Percentiles rank a stretch among this genome's conserved stretches.
Conservation (phyloP, 2,113 vertebrate genomes). For the Vicugna pacos region DNA sequence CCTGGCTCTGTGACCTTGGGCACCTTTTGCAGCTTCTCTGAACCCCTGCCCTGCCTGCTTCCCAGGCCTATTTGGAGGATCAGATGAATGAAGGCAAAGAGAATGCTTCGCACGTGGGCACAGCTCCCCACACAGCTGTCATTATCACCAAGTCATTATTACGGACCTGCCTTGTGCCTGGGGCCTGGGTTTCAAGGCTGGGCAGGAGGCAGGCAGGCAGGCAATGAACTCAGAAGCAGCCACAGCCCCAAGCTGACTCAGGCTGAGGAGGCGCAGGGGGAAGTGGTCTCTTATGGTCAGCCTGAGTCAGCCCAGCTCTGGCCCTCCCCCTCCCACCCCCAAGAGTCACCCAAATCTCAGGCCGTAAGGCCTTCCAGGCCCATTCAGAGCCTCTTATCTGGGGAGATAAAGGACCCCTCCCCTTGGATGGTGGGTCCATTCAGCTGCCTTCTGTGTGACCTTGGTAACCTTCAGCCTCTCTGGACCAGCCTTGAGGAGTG, state of each 20-base stretch:
- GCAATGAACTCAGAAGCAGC: slow-evolving; percentile 66
- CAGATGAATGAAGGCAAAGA: slow-evolving; percentile 51
- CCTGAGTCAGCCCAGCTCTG: not conserved
- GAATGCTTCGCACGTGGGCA: slow-evolving; percentile 9
- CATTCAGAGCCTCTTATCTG: slow-evolving; percentile 51
- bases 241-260: slow-evolving; percentile 67
- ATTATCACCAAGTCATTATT: slow-evolving; percentile 48
- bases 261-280: not conserved
- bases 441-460: slow-evolving; percentile 33
- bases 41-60: not conserved
- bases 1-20: not conserved
- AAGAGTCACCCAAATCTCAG: not conserved
- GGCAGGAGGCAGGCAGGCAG: not conserved
- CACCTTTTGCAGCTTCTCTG: slow-evolving; percentile 4
- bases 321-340: not conserved
- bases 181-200: slow-evolving; percentile 63
- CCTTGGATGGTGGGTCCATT: not conserved
- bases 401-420: slow-evolving; percentile 61
- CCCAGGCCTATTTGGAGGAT: slow-evolving; percentile 48
- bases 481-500: not conserved
- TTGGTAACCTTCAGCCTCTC: slow-evolving; percentile 33
- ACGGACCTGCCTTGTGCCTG: slow-evolving; percentile 1
- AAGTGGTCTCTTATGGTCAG: slow-evolving; percentile 19
- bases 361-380: not conserved
- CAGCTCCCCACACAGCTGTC: slow-evolving; percentile 53